Evolutionary conservation across 2,888 invertebrate genomes (phyloP), one percentile per base, ranked within the genome.

Genomic region (Microchrysa polita): DNA sequence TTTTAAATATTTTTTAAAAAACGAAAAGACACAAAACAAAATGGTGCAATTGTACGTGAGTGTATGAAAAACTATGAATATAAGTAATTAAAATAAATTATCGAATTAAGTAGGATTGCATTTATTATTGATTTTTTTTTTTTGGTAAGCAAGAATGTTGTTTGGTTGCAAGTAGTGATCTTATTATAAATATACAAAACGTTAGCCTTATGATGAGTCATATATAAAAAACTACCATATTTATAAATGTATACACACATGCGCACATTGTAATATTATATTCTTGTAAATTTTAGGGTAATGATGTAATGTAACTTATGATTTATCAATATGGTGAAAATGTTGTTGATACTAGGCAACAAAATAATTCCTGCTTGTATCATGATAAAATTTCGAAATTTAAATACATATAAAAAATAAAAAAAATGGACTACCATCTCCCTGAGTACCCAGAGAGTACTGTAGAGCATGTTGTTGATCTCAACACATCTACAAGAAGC

Each of bases 1-100:
- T 69, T 69, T 69, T 69, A 69, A 69, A 69, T 53, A 67, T 67
- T 53, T 53, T 69, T 40, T 20, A 55, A 57, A 14, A 57, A 34
- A 69, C 16, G n/a, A 5, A 63, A 14, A 61, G 14, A 61, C 16
- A 34, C n/a, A 59, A 59, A 4, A 22, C 9, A 2, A 60, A 60
- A 60, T 34, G 27, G 2, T 34, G 20, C 27, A 60, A 5, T 12
- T 60, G 34, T 18, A 60, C 12, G 60, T 23, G 27, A 60, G 27
- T 5, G 34, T 22, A 27, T 27, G 60, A 22, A 60, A n/a, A n/a
- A n/a, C n/a, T 60, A 60, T 20, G 60, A 10, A 60, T n/a, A 27
- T 23, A 23, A 2, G 27, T 27, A 48, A 18, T 40, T 65, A 44
- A 65, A 63, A 63, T 22, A n/a, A n/a, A n/a, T n/a, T n/a, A n/a